Percentiles rank a stretch among this genome's conserved stretches.
phyloP scores from a whole-genome alignment of 1,140 invertebrate genomes.

The Atta texana region DNA sequence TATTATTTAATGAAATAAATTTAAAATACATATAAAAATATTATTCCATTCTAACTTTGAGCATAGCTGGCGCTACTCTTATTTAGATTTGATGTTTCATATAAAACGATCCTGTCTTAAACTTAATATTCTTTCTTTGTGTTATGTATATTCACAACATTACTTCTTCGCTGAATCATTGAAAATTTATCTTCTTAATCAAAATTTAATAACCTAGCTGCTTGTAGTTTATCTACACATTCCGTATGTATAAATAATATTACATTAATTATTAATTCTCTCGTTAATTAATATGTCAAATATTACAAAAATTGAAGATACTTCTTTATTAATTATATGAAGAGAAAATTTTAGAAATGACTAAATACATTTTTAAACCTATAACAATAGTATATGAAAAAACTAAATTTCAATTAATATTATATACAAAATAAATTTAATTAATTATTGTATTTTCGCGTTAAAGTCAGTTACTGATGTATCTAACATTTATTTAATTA shows the following conservation, averaged over 20 bases:
- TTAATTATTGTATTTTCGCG: not conserved
- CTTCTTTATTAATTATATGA: not conserved
- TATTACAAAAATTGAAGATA: not conserved
- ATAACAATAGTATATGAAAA: not conserved
- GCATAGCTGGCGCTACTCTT: too few species aligned
- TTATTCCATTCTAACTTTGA: too few species aligned
- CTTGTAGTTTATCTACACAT: slow-evolving; percentile 15
- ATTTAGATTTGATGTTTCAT: too few species aligned
- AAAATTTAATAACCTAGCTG: not conserved
- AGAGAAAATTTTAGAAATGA: not conserved
- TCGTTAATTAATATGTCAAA: not conserved
- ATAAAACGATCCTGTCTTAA: too few species aligned
- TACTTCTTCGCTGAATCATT: not conserved
- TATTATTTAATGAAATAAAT: too few species aligned
- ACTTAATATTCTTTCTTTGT: not conserved
- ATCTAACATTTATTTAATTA: not conserved
- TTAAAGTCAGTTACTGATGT: not conserved
- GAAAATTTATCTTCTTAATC: slow-evolving; percentile 14
- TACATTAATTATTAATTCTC: not conserved
- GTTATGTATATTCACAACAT: not conserved
- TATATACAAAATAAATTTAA: not conserved
- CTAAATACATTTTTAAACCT: not conserved
- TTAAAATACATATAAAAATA: too few species aligned
- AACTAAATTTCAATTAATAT: not conserved
- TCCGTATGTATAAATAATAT: not conserved